These are phyloP conservation scores for Sphecodes monilicornis DNA, from an alignment of 2,888 invertebrate genomes.

Conservation along the genomic window DNA sequence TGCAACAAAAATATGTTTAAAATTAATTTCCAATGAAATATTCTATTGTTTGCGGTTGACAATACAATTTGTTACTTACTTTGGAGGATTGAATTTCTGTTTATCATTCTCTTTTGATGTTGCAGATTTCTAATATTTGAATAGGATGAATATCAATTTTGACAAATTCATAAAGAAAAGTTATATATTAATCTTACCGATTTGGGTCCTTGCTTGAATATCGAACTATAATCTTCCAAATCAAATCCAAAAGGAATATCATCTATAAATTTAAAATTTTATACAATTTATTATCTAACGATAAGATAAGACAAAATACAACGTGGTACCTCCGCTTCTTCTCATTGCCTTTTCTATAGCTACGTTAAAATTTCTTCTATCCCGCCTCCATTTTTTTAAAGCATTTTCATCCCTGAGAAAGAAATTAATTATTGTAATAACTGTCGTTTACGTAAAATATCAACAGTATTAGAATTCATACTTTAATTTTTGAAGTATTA, in stretches of 20 bases:
- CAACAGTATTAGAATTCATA: slow-evolving; percentile 77
- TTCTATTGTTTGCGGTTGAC: background rate
- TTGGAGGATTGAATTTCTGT: slow-evolving; percentile 48
- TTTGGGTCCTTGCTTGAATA: slow-evolving; percentile 85
- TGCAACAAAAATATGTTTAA: slow-evolving; percentile 37
- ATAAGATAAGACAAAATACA: background rate
- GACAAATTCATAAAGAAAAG: background rate
- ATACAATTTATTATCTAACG: background rate
- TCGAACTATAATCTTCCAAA: slow-evolving; percentile 86
- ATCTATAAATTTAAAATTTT: slow-evolving; percentile 82
- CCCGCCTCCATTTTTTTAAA: slow-evolving; percentile 86
- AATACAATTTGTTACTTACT: slow-evolving; percentile 57
- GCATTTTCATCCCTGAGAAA: slow-evolving; percentile 83
- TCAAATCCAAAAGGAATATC: slow-evolving; percentile 84
- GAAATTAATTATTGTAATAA: background rate
- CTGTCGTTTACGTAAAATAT: background rate
- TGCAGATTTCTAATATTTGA: slow-evolving; percentile 33
- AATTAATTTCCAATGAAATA: background rate
- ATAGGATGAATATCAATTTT: slow-evolving; percentile 12
- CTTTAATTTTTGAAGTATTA: slow-evolving; percentile 87
- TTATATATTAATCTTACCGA: slow-evolving; percentile 79
- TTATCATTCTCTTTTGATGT: slow-evolving; percentile 39
- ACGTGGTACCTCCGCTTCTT: slow-evolving; percentile 75
- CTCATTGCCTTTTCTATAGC: slow-evolving; percentile 74
- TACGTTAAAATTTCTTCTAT: slow-evolving; percentile 81